Evolutionary conservation across 2,888 invertebrate species (phyloP), one percentile per base, ranked within the genome.

Genomic region (Vesta saturnalis): DNA sequence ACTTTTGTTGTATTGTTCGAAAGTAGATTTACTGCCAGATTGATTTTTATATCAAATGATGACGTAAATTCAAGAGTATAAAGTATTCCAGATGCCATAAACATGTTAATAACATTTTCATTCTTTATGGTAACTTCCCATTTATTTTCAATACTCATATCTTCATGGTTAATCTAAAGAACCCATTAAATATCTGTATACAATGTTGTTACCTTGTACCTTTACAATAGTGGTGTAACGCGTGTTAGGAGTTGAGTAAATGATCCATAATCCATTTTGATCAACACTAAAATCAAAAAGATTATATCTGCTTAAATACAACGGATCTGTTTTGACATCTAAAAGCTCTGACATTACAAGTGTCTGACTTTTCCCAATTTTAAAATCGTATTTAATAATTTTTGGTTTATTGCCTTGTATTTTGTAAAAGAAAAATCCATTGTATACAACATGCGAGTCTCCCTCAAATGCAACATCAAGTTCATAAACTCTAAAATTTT

Each of bases 241-340:
- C 0, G 91, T 91, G 21, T 89, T 86, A 52, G 91, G 89, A 35
- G 94, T 89, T 0, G 92, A 91, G 80, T 96, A 98, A 73, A 98
- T 93, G 2, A 94, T 91, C 99, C 99, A 99, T 5, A 99, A 87
- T 8, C 98, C 99, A 79, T 98, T 98, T 81, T 99, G 98, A 80
- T 99, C 99, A 0, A 94, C 93, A 75, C 94, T 94, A 79, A 99
- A 94, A 82, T 99, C 99, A 78, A 97, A 94, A 86, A 93, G 93
- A 80, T 94, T 95, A 81, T 91, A 90, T 74, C 92, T 90, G 0
- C 91, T 87, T 1, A 90, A 89, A 82, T 97, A 97, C 1, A 97
- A 87, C 70, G 85, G 87, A 81, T 89, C 89, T 16, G 84, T 84
- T 83, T 55, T 86, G 83, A 65, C 87, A 83, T 39, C 86, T 84